These are phyloP conservation scores for Rousettus madagascariensis DNA, from an alignment of 2,797 vertebrate genomes.

Conservation along the genomic window DNA sequence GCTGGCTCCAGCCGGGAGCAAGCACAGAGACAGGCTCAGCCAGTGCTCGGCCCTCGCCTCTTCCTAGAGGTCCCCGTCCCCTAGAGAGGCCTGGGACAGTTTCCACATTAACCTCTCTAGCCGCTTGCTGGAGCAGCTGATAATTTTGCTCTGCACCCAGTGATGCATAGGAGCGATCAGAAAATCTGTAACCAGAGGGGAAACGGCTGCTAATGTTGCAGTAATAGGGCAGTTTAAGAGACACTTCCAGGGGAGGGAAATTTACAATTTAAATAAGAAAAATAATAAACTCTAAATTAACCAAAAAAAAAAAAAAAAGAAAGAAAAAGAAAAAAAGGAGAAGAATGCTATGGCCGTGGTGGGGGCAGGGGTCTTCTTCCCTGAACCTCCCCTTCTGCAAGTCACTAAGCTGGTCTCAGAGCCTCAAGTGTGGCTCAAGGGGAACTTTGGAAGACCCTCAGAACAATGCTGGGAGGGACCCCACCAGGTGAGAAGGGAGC, in stretches of 20 bases:
- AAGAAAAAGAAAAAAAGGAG: not conserved
- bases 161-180: not conserved
- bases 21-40: not conserved
- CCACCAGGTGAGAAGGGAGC: not conserved
- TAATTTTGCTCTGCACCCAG: not conserved
- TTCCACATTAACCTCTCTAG: constrained; percentile 1
- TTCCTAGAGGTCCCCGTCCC: not conserved
- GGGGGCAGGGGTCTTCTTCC: not conserved
- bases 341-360: not conserved
- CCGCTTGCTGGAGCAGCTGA: not conserved
- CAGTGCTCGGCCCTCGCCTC: not conserved
- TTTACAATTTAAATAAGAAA: constrained; percentile 77
- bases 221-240: constrained; percentile 46
- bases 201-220: not conserved
- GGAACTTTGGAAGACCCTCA: not conserved
- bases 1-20: not conserved
- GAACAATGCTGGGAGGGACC: not conserved
- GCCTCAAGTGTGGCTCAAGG: not conserved
- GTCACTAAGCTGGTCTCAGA: not conserved
- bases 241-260: constrained; percentile 60
- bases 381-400: not conserved
- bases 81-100: rapidly evolving
- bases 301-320: not conserved
- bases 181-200: constrained; percentile 13
- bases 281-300: constrained; percentile 69